Evolutionary conservation across 2,797 vertebrate genomes (phyloP).

Genomic region (Clarias platycephalus): DNA sequence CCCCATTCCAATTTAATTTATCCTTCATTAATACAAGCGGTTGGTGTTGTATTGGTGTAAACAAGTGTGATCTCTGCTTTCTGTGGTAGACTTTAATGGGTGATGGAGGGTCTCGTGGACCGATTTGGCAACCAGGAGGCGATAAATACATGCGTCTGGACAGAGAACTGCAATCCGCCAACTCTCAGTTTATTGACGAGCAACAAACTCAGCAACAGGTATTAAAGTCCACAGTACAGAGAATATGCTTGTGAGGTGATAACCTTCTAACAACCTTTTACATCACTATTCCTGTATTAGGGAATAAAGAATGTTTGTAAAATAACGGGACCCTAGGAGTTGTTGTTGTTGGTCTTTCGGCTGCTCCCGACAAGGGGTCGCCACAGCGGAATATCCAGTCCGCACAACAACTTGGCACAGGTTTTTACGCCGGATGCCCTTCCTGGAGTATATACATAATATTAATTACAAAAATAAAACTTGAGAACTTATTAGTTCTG

Average conservation of each 20-base stretch:
- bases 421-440: too few species aligned
- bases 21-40: background rate
- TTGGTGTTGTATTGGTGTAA: background rate
- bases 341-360: too few species aligned
- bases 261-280: background rate
- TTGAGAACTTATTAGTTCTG: background rate
- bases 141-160: constrained; percentile 86
- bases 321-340: too few species aligned
- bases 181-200: constrained; percentile 92
- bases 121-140: constrained; percentile 76
- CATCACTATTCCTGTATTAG: background rate
- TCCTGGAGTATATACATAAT: background rate
- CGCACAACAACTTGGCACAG: too few species aligned
- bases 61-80: background rate
- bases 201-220: constrained; percentile 96
- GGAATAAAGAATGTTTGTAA: background rate
- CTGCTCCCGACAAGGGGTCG: too few species aligned
- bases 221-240: constrained; percentile 22
- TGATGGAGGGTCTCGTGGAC: constrained; percentile 75
- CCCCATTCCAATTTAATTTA: background rate
- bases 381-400: too few species aligned
- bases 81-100: constrained; percentile 78
- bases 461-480: background rate
- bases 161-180: constrained; percentile 83
- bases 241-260: background rate